These are phyloP conservation scores for Porites australiensis DNA, from an alignment of 64 coral and sea anemone species.

Conservation along the genomic window DNA sequence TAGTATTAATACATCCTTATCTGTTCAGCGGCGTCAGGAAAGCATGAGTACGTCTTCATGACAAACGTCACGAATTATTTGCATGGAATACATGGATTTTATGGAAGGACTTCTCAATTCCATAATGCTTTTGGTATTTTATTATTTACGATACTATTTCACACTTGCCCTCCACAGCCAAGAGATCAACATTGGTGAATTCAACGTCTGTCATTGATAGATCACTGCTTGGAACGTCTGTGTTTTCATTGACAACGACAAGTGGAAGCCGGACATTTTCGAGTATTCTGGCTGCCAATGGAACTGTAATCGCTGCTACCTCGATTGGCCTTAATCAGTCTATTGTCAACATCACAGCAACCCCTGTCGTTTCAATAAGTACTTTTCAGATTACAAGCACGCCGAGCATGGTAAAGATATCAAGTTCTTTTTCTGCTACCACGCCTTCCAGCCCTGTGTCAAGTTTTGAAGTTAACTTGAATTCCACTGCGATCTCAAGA, in stretches of 20 bases:
- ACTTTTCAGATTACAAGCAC: background rate
- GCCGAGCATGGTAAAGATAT: background rate
- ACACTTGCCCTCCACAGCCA: conserved; percentile 60
- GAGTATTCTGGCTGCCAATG: background rate
- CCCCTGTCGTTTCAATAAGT: background rate
- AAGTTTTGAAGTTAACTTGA: background rate
- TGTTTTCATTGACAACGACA: conserved; percentile 7
- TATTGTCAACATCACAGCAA: background rate
- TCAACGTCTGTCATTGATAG: conserved; percentile 29
- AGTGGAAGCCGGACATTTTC: background rate
- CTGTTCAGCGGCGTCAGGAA: background rate
- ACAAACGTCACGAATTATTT: conserved; percentile 17
- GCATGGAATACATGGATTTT: conserved; percentile 2
- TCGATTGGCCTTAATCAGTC: background rate
- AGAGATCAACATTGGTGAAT: conserved; percentile 20
- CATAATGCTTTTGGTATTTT: background rate
- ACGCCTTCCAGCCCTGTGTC: background rate
- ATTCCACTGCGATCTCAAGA: conserved; percentile 18
- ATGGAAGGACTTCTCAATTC: background rate
- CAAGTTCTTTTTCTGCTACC: background rate
- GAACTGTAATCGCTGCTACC: background rate
- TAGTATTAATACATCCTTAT: background rate
- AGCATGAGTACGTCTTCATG: background rate
- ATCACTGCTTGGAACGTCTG: conserved; percentile 15
- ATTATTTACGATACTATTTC: conserved; percentile 11